Base-by-base conservation (phyloP, 1,140 invertebrate species). In the Bemisia tabaci region DNA sequence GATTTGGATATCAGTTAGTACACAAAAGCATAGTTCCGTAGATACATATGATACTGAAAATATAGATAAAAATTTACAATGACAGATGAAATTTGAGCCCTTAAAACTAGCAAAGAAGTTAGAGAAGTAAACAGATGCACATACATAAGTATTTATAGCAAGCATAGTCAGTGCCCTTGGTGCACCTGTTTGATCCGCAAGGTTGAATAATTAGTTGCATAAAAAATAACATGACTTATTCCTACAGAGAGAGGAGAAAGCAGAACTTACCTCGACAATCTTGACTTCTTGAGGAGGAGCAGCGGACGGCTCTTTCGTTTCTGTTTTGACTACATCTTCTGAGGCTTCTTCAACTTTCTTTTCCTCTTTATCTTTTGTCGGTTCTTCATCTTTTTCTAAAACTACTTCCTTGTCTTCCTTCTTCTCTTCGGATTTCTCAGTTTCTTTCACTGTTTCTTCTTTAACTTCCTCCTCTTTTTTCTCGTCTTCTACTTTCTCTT, bases 361-460 rank as follows among this genome's bases (percentile, higher is more conserved):
- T 62, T 77, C 74, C 27, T 77, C 75, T 1, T 64, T 65, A 33
- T 65, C 22, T 59, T 68, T 25, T 17, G 22, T 17, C 39, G 25
- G n/a, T 27, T 26, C 26, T 2, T 58, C 26, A 27, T 22, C 61
- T 76, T 48, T 48, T 17, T 9, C 33, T 48, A 9, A 5, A 48
- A 17, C 33, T 17, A 48, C 17, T 48, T 48, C 33, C 17, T 48
- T 48, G 33, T 48, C 33, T 9, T 48, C 74, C 63, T 75, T 73
- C 27, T 74, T 80, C 0, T 76, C 78, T 61, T 80, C 78, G 63
- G 77, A 77, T 67, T 77, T 77, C 62, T 71, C 70, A 26, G 71
- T 72, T 21, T 69, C 65, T 69, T 70, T 68, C 26, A 72, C 67
- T 39, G 68, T 76, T 63, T 82, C 76, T 74, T 82, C 69, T 27